Conservation (phyloP, 2,888 invertebrate genomes). For the Drosophila algonquin region DNA sequence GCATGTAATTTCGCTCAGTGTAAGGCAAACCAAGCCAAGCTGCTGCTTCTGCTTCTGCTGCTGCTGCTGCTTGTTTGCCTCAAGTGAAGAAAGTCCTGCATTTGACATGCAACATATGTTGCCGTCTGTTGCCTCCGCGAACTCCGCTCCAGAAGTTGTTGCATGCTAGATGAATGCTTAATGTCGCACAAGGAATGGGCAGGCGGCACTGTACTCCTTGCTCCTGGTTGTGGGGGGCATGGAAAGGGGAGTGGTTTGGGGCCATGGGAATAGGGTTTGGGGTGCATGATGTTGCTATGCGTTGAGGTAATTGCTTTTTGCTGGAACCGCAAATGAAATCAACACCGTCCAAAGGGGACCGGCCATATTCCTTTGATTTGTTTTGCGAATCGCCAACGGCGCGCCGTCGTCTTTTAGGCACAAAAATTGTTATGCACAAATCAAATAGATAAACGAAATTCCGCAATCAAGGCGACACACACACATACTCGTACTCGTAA, state of each 20-base stretch:
- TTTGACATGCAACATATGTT: conserved; percentile 80
- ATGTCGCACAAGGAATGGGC: conserved; percentile 51
- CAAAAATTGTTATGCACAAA: conserved; percentile 76
- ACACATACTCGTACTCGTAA: background rate
- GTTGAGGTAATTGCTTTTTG: conserved; percentile 73
- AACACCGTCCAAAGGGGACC: conserved; percentile 53
- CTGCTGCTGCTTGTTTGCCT: background rate
- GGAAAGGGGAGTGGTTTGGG: background rate
- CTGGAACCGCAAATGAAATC: conserved; percentile 69
- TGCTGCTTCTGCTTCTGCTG: too few relatives aligned
- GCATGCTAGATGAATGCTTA: conserved; percentile 80
- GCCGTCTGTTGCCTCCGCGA: conserved; percentile 56
- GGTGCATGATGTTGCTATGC: conserved; percentile 28
- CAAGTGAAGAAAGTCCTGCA: conserved; percentile 41
- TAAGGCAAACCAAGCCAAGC: background rate
- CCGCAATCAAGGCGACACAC: conserved; percentile 19
- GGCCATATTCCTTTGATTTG: conserved; percentile 51
- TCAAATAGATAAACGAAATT: conserved; percentile 62
- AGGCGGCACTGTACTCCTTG: conserved; percentile 6
- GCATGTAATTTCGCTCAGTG: background rate
- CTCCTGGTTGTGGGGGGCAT: background rate
- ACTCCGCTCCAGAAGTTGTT: conserved; percentile 67
- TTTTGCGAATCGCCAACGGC: conserved; percentile 65
- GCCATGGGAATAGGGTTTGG: background rate
- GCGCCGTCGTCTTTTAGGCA: conserved; percentile 20